phyloP scores from a whole-genome alignment of 2,888 invertebrate genomes.

The Aradus depressus region DNA sequence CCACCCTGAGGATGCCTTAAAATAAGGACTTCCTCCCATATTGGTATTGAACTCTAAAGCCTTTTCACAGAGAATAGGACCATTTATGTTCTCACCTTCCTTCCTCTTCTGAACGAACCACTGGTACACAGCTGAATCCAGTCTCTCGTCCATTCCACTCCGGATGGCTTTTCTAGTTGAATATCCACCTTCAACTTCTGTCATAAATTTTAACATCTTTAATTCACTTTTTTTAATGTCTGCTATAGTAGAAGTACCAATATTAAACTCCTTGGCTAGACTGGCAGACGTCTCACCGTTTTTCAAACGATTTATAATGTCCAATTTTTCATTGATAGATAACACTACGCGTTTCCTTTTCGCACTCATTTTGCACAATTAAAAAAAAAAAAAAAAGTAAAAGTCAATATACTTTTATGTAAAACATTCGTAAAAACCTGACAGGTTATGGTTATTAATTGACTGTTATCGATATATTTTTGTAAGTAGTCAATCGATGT shows the following conservation, averaged over 20 bases:
- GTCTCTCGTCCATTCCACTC: background rate
- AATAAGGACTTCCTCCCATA: too few species aligned
- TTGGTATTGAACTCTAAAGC: too few species aligned
- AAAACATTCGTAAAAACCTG: too few species aligned
- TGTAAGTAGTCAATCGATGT: too few species aligned
- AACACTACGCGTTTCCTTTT: background rate
- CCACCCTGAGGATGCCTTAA: too few species aligned
- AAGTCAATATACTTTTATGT: too few species aligned
- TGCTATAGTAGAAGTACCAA: background rate
- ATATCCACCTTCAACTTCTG: background rate
- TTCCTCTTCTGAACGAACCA: background rate
- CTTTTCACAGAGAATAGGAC: background rate
- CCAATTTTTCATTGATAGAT: background rate
- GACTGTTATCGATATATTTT: too few species aligned
- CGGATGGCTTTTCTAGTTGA: background rate
- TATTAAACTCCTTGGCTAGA: background rate
- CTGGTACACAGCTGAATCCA: background rate
- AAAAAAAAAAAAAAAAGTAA: too few species aligned
- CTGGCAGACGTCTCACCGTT: background rate
- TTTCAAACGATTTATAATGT: background rate
- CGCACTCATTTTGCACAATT: constrained; percentile 6
- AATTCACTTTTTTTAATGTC: background rate
- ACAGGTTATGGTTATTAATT: too few species aligned
- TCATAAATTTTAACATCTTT: background rate
- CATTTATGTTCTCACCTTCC: background rate